phyloP scores from a whole-genome alignment of 2,797 vertebrate species.

The Semaprochilodus insignis region DNA sequence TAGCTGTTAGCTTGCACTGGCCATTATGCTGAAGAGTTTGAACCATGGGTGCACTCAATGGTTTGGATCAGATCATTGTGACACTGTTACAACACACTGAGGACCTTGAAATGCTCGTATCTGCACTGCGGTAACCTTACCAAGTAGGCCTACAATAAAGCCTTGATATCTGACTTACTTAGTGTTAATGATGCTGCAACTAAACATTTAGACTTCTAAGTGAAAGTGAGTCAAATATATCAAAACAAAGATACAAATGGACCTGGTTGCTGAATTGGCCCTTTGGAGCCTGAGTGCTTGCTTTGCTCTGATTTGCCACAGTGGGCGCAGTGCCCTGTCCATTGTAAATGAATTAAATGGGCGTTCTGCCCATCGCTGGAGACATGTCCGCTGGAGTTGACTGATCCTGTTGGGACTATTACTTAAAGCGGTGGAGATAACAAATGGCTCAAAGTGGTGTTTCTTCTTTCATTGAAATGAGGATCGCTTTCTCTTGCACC shows the following conservation, averaged over 20 bases:
- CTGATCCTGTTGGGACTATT: slow-evolving; percentile 17
- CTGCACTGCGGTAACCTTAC: background rate
- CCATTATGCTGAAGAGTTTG: background rate
- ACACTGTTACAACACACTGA: background rate
- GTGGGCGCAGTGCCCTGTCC: slow-evolving; percentile 18
- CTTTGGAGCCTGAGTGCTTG: slow-evolving; percentile 17
- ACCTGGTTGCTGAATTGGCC: slow-evolving; percentile 25
- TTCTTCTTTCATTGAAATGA: slow-evolving; percentile 25
- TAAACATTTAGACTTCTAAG: background rate
- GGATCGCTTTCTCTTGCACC: background rate
- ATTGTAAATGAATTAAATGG: slow-evolving; percentile 55
- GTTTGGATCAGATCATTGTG: background rate
- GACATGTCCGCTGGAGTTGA: slow-evolving; percentile 18
- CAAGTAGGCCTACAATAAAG: background rate
- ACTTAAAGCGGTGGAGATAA: slow-evolving; percentile 25
- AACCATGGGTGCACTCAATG: background rate
- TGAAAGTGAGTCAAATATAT: slow-evolving; percentile 20
- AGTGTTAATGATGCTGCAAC: background rate
- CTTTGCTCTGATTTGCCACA: slow-evolving; percentile 44
- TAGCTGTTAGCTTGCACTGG: background rate
- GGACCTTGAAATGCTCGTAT: background rate
- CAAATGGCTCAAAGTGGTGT: slow-evolving; percentile 23
- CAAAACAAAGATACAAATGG: slow-evolving; percentile 33
- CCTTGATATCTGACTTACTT: background rate
- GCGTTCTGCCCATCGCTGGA: slow-evolving; percentile 40